Evolutionary conservation across 2,888 invertebrate species (phyloP).

Genomic region (Griposia aprilina): DNA sequence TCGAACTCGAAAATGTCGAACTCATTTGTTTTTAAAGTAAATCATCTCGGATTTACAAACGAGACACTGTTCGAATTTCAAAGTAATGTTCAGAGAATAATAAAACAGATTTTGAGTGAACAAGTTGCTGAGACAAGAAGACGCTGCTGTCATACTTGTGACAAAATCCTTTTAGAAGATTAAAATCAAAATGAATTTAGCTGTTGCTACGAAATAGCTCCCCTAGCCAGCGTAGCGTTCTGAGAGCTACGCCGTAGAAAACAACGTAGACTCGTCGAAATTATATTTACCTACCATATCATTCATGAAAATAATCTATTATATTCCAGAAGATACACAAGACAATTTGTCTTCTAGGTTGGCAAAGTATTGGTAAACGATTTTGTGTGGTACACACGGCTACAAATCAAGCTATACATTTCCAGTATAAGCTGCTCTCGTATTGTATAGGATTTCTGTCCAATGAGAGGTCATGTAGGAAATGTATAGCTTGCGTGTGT

Average conservation of each 20-base stretch:
- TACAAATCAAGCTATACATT: no score
- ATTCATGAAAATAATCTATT: neutral
- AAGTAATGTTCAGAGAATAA: neutral
- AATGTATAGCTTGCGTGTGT: no score
- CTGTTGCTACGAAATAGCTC: slow-evolving; percentile 17
- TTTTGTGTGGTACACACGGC: no score
- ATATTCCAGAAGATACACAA: neutral
- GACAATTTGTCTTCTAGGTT: neutral
- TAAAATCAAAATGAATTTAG: slow-evolving; percentile 9
- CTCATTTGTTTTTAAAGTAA: slow-evolving; percentile 25
- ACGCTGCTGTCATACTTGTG: neutral
- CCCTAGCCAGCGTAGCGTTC: slow-evolving; percentile 12
- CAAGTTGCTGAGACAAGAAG: neutral
- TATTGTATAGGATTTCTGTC: no score
- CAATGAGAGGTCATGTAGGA: no score
- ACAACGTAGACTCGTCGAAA: neutral
- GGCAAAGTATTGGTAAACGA: neutral
- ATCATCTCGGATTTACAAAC: neutral
- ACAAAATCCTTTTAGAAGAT: neutral
- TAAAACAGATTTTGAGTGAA: neutral
- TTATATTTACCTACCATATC: neutral
- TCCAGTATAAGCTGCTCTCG: no score
- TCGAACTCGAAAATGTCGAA: neutral
- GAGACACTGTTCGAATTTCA: neutral
- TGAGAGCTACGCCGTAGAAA: slow-evolving; percentile 20